Base-by-base conservation (phyloP, 2,797 vertebrate species). In the Enteromius unitaeniatus region DNA sequence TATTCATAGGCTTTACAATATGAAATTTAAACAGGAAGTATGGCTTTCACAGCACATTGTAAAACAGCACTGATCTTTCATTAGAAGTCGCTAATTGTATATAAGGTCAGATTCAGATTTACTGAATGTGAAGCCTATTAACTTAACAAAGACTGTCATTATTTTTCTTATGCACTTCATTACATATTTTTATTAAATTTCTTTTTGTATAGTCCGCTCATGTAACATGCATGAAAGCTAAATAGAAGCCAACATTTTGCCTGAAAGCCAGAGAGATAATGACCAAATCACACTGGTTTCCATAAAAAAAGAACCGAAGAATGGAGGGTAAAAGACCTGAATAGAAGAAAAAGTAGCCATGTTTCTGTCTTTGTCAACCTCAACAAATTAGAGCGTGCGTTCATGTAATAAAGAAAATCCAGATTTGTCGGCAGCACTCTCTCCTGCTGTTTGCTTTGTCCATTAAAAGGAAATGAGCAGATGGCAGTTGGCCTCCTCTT, bases 371-470 rank as follows among this genome's bases (percentile, higher is more conserved):
- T 85, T 79, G 78, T 85, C 86, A 84, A 70, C 83, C 51, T 86
- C 26, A 11, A 87, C 76, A 84, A 88, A 89, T 89, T 81, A 85
- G 75, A 86, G 51, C 79, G 65, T 86, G 82, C 85, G 79, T 81
- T 83, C 85, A 70, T 68, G 79, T 86, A 86, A 85, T 84, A 82
- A 87, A 89, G 84, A 86, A 87, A 86, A 91, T 92, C 90, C 92
- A 94, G 93, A 94, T 94, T 94, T 95, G 93, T 94, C 95, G 91
- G 93, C 94, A 93, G 93, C 92, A 92, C 93, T 93, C 93, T 94
- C 94, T 95, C 94, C 95, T 94, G 95, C 95, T 95, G 94, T 95
- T 95, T 94, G 94, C 94, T 95, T 95, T 95, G 94, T 95, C 95
- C 95, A 95, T 95, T 95, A 95, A 94, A 93, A 94, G 93, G 93